Percentiles rank a stretch among this genome's conserved stretches.
Evolutionary conservation across 2,888 invertebrate genomes (phyloP).

Genomic region (Lasioglossum malachurum): DNA sequence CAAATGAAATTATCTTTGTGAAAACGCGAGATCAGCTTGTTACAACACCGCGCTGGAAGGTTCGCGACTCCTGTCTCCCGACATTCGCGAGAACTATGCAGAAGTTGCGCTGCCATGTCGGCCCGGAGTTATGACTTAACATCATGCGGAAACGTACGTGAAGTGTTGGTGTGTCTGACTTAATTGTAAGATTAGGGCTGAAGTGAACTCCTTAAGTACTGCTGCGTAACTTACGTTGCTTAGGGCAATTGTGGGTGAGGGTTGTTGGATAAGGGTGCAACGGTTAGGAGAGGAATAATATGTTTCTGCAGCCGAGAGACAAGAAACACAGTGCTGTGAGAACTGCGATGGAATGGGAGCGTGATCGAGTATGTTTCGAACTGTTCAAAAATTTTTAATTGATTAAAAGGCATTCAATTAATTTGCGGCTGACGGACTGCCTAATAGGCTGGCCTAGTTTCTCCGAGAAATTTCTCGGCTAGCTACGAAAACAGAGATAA

Average conservation of each 20-base stretch:
- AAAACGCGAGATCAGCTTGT: not conserved
- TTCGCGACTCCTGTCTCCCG: not conserved
- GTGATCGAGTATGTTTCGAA: not conserved
- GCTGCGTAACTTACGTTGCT: not conserved
- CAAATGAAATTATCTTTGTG: too few relatives aligned
- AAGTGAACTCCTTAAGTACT: conserved; percentile 9
- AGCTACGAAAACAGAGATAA: conserved; percentile 21
- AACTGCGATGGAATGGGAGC: not conserved
- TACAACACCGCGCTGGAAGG: not conserved
- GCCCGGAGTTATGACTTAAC: not conserved
- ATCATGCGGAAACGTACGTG: not conserved
- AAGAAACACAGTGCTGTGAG: not conserved
- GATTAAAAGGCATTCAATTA: not conserved
- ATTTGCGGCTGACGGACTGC: not conserved
- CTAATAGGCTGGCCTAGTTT: conserved; percentile 61
- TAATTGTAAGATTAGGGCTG: conserved; percentile 6
- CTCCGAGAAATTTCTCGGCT: conserved; percentile 63
- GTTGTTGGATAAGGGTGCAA: conserved; percentile 1
- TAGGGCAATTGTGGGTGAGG: conserved; percentile 3
- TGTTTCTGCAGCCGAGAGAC: not conserved
- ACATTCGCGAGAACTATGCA: not conserved
- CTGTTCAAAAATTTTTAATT: too few relatives aligned
- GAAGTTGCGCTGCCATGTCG: not conserved
- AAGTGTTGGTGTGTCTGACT: not conserved
- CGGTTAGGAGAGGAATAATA: conserved; percentile 5